phyloP scores from a whole-genome alignment of 2,888 invertebrate species.

The Hirtodrosophila histrioides region DNA sequence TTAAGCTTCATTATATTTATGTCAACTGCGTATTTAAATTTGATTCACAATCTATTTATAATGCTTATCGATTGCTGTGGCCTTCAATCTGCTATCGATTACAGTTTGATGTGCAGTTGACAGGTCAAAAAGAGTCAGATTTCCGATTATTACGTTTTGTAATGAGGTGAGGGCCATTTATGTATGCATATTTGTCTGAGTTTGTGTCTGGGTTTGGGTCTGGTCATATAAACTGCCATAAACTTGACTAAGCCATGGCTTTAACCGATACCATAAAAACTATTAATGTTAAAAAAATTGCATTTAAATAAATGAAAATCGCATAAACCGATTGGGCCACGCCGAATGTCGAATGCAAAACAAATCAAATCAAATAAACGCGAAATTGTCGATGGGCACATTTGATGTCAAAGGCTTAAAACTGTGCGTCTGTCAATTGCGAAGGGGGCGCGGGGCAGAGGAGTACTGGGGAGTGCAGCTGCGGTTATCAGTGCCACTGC shows the following conservation, averaged over 20 bases:
- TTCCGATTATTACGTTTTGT: constrained; percentile 18
- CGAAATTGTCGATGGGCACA: constrained; percentile 28
- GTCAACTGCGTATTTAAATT: constrained; percentile 4
- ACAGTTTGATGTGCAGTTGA: constrained; percentile 55
- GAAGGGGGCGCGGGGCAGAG: background rate
- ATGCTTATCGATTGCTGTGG: constrained; percentile 45
- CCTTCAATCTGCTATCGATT: constrained; percentile 61
- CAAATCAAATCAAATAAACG: constrained; percentile 53
- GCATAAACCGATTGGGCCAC: constrained; percentile 43
- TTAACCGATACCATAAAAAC: constrained; percentile 39
- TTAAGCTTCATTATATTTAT: constrained; percentile 10
- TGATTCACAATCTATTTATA: constrained; percentile 26
- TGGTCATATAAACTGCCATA: constrained; percentile 52
- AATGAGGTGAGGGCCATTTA: constrained; percentile 21
- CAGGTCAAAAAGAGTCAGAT: constrained; percentile 55
- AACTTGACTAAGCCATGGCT: constrained; percentile 59
- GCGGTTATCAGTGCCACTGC: constrained; percentile 63
- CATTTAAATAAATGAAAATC: constrained; percentile 66
- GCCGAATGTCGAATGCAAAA: constrained; percentile 11
- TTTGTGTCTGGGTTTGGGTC: constrained; percentile 6
- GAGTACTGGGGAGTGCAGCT: constrained; percentile 5
- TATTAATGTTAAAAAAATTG: constrained; percentile 27
- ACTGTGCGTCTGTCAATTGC: constrained; percentile 18
- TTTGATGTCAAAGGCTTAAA: constrained; percentile 61
- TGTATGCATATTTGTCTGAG: background rate